Evolutionary conservation across 2,888 invertebrate genomes (phyloP).

Genomic region (Ormyrus nitidulus): DNA sequence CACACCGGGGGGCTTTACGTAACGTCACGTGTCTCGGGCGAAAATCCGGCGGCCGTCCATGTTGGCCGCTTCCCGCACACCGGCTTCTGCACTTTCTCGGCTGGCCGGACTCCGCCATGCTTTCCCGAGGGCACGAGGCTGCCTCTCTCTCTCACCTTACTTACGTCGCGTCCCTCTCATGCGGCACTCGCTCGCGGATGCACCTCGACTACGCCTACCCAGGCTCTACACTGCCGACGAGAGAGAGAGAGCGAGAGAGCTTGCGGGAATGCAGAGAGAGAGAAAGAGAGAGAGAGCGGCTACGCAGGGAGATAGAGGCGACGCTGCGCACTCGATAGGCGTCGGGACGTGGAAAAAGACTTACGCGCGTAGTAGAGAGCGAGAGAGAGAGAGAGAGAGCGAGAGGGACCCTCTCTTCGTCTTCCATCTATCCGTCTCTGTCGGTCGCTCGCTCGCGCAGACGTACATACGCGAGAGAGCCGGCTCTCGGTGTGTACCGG

Average conservation of each 20-base stretch:
- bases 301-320: background rate
- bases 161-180: background rate
- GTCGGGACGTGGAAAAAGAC: constrained; percentile 33
- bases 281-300: background rate
- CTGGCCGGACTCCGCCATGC: constrained; percentile 6
- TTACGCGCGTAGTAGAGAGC: background rate
- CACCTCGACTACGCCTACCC: constrained; percentile 51
- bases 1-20: no score
- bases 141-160: background rate
- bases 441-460: background rate
- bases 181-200: constrained; percentile 5
- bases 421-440: background rate
- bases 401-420: background rate
- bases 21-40: background rate
- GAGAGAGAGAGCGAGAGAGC: background rate
- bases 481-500: no score
- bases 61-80: background rate
- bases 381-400: constrained; percentile 9
- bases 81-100: background rate
- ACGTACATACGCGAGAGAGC: background rate
- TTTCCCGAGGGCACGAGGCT: background rate
- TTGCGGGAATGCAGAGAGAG: background rate
- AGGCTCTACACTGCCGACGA: constrained; percentile 17
- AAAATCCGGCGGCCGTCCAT: no score
- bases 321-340: constrained; percentile 30